Percentiles rank a stretch among this genome's conserved stretches.
Conservation (phyloP, 2,797 vertebrate genomes). For the Coregonus sp. region DNA sequence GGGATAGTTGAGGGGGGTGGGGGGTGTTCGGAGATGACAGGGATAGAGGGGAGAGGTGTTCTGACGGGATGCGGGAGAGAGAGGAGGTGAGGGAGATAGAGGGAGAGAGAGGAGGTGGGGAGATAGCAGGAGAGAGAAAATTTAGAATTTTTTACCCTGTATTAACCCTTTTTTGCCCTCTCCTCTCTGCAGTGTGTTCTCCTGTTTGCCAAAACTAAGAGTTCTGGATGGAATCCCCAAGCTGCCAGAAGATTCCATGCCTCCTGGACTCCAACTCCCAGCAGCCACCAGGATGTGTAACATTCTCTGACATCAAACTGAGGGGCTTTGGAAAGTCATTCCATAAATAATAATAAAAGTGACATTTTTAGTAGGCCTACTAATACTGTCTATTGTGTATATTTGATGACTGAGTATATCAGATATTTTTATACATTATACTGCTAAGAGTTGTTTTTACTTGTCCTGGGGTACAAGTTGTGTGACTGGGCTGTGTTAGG, state of each 20-base stretch:
- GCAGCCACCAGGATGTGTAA: slow-evolving; percentile 79
- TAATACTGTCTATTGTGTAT: not conserved
- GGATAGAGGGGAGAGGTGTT: not conserved
- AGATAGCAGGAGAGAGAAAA: too few relatives aligned
- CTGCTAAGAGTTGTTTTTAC: not conserved
- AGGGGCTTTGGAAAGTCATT: not conserved
- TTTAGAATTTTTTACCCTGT: not conserved
- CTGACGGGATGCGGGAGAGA: too few relatives aligned
- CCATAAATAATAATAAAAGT: too few relatives aligned
- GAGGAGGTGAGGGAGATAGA: not conserved
- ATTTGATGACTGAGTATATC: not conserved
- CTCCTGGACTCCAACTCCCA: slow-evolving; percentile 57
- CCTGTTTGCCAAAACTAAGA: slow-evolving; percentile 93
- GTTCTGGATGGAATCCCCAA: slow-evolving; percentile 89
- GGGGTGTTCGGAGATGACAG: not conserved
- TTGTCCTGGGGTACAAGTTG: not conserved
- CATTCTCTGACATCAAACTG: slow-evolving; percentile 75
- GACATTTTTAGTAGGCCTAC: not conserved
- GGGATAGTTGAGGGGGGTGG: not conserved
- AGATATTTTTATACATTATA: not conserved
- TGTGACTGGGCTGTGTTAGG: not conserved
- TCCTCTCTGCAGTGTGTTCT: slow-evolving; percentile 83
- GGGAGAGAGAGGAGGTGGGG: too few relatives aligned
- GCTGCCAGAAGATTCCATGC: slow-evolving; percentile 84
- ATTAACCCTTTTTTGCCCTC: not conserved